phyloP scores from a whole-genome alignment of 64 coral and sea anemone genomes.

The Exaiptasia diaphana region DNA sequence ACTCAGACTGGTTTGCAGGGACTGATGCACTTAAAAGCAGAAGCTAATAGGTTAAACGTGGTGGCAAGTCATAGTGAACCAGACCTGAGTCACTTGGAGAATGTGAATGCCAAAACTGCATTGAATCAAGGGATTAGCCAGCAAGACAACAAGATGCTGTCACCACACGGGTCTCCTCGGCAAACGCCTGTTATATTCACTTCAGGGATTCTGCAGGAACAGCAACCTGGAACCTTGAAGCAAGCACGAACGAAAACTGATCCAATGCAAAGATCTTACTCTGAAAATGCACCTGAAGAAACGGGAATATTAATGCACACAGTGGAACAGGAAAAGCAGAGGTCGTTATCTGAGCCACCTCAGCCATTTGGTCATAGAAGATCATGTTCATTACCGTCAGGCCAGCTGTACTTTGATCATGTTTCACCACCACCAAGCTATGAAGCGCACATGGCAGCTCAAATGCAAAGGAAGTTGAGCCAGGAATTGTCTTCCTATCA shows the following conservation, averaged over 20 bases:
- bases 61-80: slow-evolving; percentile 21
- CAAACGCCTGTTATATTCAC: neutral
- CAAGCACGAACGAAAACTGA: slow-evolving; percentile 2
- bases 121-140: slow-evolving; percentile 1
- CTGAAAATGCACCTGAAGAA: slow-evolving; percentile 57
- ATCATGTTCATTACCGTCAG: slow-evolving; percentile 29
- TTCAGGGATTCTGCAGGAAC: neutral
- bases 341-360: slow-evolving; percentile 60
- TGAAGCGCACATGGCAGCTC: slow-evolving; percentile 48
- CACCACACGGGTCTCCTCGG: slow-evolving; percentile 2
- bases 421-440: slow-evolving; percentile 48
- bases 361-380: slow-evolving; percentile 41
- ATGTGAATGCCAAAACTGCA: neutral
- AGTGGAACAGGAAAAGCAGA: slow-evolving; percentile 53
- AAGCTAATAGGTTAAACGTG: slow-evolving; percentile 1
- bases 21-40: neutral
- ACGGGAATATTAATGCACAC: slow-evolving; percentile 40
- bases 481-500: neutral
- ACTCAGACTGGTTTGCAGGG: neutral
- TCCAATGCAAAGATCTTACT: slow-evolving; percentile 71
- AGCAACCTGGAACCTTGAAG: neutral
- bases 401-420: slow-evolving; percentile 12
- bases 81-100: slow-evolving; percentile 33
- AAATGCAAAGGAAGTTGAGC: slow-evolving; percentile 16
- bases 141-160: neutral